Percentiles rank a stretch among this genome's conserved stretches.
phyloP scores from a whole-genome alignment of 2,888 invertebrate genomes.

The Chalcis sispes region DNA sequence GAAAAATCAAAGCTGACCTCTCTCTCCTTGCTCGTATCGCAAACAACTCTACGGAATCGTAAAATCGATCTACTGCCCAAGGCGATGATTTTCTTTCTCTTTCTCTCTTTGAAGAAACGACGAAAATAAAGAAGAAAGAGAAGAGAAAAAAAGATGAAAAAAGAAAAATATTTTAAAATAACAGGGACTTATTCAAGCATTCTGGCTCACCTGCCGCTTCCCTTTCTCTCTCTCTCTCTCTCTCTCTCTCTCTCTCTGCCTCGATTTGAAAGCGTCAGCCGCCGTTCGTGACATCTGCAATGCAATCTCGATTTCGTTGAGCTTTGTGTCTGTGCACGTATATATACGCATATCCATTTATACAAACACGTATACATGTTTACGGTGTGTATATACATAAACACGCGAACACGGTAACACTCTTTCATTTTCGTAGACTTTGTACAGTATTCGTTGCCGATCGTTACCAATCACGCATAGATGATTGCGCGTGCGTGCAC shows the following conservation, averaged over 20 bases:
- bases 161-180: constrained; percentile 66
- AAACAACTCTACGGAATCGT: no score
- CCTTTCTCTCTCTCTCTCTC: constrained; percentile 20
- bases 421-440: constrained; percentile 34
- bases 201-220: constrained; percentile 70
- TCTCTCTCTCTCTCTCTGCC: constrained; percentile 25
- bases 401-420: constrained; percentile 25
- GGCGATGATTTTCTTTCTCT: no score
- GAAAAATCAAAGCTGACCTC: no score
- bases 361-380: no score
- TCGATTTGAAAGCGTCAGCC: no score
- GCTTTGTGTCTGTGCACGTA: constrained; percentile 9
- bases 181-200: constrained; percentile 71
- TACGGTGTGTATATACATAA: no score
- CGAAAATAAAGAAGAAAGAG: neutral
- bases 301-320: constrained; percentile 63
- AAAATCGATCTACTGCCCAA: no score
- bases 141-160: neutral
- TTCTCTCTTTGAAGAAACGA: neutral
- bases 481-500: constrained; percentile 58
- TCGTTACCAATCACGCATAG: constrained; percentile 70
- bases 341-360: no score
- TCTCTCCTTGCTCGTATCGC: no score
- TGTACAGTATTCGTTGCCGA: constrained; percentile 65
- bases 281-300: constrained; percentile 61